Percentiles rank a stretch among this genome's conserved stretches.
phyloP scores from a whole-genome alignment of 2,888 invertebrate species.

The Deroplatys truncata region DNA sequence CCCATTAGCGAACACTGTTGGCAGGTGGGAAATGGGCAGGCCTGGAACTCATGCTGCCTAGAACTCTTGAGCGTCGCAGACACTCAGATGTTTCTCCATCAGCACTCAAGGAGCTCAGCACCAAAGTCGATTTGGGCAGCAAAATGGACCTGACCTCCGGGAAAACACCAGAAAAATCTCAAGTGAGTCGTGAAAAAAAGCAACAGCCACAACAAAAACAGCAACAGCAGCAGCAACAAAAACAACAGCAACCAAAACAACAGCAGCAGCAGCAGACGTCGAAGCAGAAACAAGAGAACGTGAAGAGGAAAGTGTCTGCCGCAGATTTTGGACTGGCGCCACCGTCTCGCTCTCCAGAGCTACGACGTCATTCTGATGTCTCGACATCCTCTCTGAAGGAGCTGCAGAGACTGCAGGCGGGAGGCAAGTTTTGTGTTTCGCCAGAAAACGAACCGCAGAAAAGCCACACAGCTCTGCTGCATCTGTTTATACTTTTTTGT shows the following conservation, averaged over 20 bases:
- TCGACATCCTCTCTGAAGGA: slow-evolving; percentile 86
- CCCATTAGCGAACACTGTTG: neutral
- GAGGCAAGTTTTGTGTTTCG: slow-evolving; percentile 16
- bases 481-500: neutral
- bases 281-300: neutral
- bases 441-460: slow-evolving; percentile 9
- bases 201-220: neutral
- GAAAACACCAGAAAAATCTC: neutral
- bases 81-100: slow-evolving; percentile 10
- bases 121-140: neutral
- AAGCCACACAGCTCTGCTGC: slow-evolving; percentile 14
- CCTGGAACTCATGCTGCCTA: slow-evolving; percentile 7
- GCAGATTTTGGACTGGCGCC: neutral
- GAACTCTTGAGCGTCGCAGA: neutral
- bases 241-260: no score
- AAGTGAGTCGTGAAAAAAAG: neutral
- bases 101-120: slow-evolving; percentile 1
- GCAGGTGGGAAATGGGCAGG: slow-evolving; percentile 13
- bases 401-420: slow-evolving; percentile 55
- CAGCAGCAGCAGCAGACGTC: neutral
- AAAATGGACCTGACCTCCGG: neutral
- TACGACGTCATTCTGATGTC: slow-evolving; percentile 79
- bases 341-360: slow-evolving; percentile 70
- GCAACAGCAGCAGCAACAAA: no score
- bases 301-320: neutral